phyloP scores from a whole-genome alignment of 2,113 vertebrate genomes.

The Ovis aries region DNA sequence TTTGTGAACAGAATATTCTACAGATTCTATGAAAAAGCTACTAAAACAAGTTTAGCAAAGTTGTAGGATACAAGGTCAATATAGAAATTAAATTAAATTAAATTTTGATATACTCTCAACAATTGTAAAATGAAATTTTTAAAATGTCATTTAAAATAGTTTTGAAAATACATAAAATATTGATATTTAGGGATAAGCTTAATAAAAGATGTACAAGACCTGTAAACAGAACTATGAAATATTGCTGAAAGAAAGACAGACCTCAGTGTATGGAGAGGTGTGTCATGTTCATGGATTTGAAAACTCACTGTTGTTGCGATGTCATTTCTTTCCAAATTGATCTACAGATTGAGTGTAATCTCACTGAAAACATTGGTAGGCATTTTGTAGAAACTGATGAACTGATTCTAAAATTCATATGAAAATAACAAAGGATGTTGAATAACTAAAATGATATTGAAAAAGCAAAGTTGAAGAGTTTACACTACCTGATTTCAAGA shows the following conservation, averaged over 20 bases:
- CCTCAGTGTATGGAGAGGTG: neutral
- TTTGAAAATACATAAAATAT: neutral
- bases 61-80: neutral
- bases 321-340: neutral
- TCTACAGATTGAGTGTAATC: neutral
- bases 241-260: neutral
- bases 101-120: neutral
- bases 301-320: neutral
- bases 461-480: neutral
- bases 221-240: neutral
- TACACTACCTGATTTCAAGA: neutral
- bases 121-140: neutral
- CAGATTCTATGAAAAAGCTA: neutral
- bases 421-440: neutral
- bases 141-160: neutral
- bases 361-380: neutral
- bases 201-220: neutral
- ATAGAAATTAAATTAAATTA: neutral
- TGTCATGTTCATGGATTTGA: neutral
- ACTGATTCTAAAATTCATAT: neutral
- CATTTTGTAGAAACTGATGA: neutral
- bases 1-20: neutral
- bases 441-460: neutral
- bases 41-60: neutral
- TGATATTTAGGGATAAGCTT: neutral